Conservation (phyloP, 2,888 invertebrate species). For the Schrankia costaestrigalis region DNA sequence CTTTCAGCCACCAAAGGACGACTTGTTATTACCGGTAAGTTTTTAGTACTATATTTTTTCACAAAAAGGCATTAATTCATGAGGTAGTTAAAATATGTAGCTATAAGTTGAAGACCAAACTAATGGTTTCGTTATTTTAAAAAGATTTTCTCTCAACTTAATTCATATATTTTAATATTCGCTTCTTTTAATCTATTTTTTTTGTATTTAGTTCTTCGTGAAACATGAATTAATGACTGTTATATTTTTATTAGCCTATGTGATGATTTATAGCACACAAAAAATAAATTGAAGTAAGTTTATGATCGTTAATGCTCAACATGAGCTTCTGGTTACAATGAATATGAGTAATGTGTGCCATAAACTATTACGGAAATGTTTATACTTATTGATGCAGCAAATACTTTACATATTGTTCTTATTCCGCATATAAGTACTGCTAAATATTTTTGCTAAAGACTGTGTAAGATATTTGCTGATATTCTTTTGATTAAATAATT, state of each 20-base stretch:
- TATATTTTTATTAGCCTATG: neutral
- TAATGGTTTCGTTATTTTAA: no score
- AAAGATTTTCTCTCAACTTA: no score
- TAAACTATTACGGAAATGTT: conserved; percentile 5
- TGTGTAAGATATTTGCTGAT: conserved; percentile 5
- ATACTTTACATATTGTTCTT: conserved; percentile 9
- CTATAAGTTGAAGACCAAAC: no score
- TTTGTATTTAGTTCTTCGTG: neutral
- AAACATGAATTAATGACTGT: conserved; percentile 37
- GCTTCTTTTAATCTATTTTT: neutral
- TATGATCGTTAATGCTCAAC: no score
- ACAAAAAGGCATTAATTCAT: conserved; percentile 36
- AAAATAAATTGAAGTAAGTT: no score
- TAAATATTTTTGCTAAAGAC: neutral
- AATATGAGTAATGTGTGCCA: no score
- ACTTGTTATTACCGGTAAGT: conserved; percentile 96
- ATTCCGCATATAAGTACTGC: neutral
- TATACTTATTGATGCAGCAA: conserved; percentile 2
- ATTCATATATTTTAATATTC: conserved; percentile 4
- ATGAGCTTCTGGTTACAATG: no score
- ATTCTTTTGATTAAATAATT: neutral
- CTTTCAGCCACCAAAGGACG: conserved; percentile 96
- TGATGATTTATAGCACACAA: conserved; percentile 2
- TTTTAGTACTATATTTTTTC: conserved; percentile 7
- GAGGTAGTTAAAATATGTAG: no score